Evolutionary conservation across 2,797 vertebrate species (phyloP), one percentile per base, ranked within the genome.

Genomic region (Mormyrops attenuatus): DNA sequence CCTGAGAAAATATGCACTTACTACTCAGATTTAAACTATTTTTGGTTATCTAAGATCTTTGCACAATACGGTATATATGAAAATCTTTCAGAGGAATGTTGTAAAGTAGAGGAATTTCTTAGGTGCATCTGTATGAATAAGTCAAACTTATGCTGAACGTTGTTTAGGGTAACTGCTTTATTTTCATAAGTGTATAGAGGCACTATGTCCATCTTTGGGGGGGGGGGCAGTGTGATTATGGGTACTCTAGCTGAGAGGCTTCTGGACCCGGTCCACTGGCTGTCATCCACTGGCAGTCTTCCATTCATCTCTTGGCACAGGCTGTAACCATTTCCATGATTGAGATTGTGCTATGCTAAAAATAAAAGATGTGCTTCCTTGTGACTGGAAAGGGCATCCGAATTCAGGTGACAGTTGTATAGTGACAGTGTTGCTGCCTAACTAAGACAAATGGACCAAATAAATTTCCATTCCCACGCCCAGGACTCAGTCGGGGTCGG

Each of bases 401-500:
- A 69, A 11, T 69, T 66, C 55, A 90, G 91, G 90, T 92, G 90
- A 57, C 87, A 57, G 53, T 88, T 66, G n/a, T 41, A 22, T 26
- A 41, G 87, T 47, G 85, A 86, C 84, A 90, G 91, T 92, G 90
- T 92, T 93, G 91, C 93, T 92, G 94, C 44, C 60, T 93, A 82
- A 11, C 77, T 11, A 47, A 47, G 41, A 47, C 41, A 82, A 47
- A 82, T 82, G 41, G 5, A 82, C 94, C 93, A 92, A 93, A 93
- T 93, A 90, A 5, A 66, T 93, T 91, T 77, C 30, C 22, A 4
- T 90, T 38, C 13, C 91, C 91, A 15, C 88, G 30, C 93, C 91
- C 94, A 99, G 98, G 94, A 97, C 97, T 2, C 96, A 97, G 90
- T 95, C 96, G 89, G 95, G 95, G 91, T 95, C 95, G 34, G 90